These are phyloP conservation scores for Phaethon lepturus DNA, from an alignment of 2,113 vertebrate genomes.

Conservation along the genomic window DNA sequence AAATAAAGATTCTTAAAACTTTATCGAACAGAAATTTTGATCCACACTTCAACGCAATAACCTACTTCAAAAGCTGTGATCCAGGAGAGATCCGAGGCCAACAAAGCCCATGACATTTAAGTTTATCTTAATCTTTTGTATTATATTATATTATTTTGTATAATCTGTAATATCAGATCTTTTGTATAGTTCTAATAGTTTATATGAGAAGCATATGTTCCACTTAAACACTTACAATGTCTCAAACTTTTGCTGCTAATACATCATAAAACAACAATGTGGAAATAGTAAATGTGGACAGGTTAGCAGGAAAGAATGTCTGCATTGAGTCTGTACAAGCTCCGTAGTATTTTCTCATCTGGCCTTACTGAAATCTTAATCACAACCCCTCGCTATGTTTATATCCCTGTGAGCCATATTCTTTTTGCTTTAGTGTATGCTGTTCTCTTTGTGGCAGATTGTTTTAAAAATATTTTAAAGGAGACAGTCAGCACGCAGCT, in stretches of 20 bases:
- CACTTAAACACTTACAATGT: not conserved
- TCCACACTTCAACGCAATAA: not conserved
- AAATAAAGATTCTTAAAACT: not conserved
- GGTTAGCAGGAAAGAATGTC: not conserved
- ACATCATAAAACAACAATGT: not conserved
- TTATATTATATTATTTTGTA: too few species aligned
- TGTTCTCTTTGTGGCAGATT: constrained; percentile 16
- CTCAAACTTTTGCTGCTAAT: not conserved
- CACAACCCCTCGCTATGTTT: not conserved
- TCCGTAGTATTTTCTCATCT: not conserved
- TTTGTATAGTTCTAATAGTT: not conserved
- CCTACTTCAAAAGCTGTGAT: not conserved
- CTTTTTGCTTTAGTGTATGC: not conserved
- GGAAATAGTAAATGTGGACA: not conserved
- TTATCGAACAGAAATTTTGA: not conserved
- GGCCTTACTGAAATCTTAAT: not conserved
- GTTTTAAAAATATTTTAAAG: constrained; percentile 25
- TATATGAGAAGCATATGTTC: not conserved
- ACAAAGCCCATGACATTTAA: not conserved
- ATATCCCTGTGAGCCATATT: not conserved
- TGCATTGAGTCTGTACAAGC: not conserved
- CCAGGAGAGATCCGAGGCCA: not conserved
- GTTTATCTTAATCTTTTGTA: too few species aligned
- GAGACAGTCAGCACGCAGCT: not conserved
- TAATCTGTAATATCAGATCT: too few species aligned